These are phyloP conservation scores for Gila robusta DNA, from an alignment of 2,797 vertebrate genomes.

Conservation along the genomic window DNA sequence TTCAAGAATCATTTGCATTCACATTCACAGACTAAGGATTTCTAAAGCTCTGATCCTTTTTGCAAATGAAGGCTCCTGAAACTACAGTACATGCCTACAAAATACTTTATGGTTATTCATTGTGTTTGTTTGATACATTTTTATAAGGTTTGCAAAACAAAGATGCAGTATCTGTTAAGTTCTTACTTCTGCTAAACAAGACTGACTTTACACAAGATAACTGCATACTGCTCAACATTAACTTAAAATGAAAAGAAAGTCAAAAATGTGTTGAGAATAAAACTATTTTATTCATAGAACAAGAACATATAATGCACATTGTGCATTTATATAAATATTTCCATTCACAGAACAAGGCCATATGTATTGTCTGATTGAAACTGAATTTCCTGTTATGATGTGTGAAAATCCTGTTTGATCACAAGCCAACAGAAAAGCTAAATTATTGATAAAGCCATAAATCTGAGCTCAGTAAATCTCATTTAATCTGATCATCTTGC, in stretches of 20 bases:
- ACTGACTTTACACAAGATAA: neutral
- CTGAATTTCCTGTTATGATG: neutral
- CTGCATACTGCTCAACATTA: neutral
- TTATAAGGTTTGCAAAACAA: neutral
- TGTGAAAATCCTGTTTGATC: conserved; percentile 27
- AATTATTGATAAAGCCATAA: conserved; percentile 33
- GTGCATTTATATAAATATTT: neutral
- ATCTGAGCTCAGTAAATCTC: conserved; percentile 25
- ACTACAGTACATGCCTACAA: neutral
- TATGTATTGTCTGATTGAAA: neutral
- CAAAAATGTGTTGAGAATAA: neutral
- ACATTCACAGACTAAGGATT: neutral
- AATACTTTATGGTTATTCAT: neutral
- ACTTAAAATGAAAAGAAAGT: neutral
- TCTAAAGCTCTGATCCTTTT: neutral
- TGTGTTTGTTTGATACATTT: neutral
- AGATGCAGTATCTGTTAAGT: neutral
- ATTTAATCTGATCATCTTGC: conserved; percentile 18
- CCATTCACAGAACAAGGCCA: neutral
- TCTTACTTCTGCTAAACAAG: neutral
- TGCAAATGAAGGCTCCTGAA: neutral
- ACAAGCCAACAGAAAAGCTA: conserved; percentile 7
- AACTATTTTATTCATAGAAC: conserved; percentile 7
- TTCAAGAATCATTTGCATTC: neutral
- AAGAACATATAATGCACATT: neutral